These are phyloP conservation scores for Lepus oiostolus DNA, from an alignment of 2,797 vertebrate genomes.

Conservation along the genomic window DNA sequence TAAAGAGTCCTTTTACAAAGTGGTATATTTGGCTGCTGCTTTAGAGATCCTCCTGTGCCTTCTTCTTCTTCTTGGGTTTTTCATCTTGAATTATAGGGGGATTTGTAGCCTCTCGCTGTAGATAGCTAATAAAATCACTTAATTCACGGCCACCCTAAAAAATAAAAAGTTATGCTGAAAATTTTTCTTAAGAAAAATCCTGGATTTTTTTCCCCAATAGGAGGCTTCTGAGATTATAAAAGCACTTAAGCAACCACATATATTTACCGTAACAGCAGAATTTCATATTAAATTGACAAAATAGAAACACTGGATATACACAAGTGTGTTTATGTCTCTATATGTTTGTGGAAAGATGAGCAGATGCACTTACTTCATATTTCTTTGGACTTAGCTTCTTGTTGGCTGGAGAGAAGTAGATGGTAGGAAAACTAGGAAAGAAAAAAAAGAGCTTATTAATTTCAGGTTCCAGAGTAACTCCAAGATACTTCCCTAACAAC, in stretches of 20 bases:
- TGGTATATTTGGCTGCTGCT: conserved; percentile 74
- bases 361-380: conserved; percentile 93
- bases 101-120: conserved; percentile 96
- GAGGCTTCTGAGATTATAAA: conserved; percentile 53
- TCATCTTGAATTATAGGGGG: conserved; percentile 92
- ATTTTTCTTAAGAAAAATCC: conserved; percentile 51
- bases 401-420: conserved; percentile 97
- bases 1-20: conserved; percentile 81
- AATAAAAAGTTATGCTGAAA: conserved; percentile 74
- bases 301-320: neutral
- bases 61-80: conserved; percentile 95
- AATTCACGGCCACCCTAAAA: conserved; percentile 97
- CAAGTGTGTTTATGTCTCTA: neutral
- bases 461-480: conserved; percentile 17
- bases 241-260: conserved; percentile 7
- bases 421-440: conserved; percentile 95
- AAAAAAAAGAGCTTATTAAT: conserved; percentile 25
- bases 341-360: neutral
- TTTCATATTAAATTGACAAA: conserved; percentile 50
- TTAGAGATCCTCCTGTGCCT: conserved; percentile 94
- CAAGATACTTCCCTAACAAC: neutral
- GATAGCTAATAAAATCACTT: conserved; percentile 95
- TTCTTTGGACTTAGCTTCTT: conserved; percentile 97
- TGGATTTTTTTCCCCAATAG: neutral
- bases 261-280: neutral